Evolutionary conservation across 2,888 invertebrate species (phyloP), one percentile per base, ranked within the genome.

Genomic region (Petrolisthes cinctipes): DNA sequence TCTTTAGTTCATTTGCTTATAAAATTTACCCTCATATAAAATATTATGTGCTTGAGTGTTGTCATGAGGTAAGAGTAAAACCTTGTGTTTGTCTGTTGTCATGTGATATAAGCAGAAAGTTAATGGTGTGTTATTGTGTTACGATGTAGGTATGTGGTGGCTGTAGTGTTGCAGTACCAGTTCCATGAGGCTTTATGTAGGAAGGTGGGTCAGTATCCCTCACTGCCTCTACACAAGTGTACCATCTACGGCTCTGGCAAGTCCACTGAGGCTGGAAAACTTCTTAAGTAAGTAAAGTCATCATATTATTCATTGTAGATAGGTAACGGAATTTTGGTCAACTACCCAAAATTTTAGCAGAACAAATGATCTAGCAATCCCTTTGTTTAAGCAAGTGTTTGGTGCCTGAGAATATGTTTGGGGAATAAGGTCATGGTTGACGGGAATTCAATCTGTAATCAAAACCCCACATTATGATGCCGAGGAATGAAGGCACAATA

Each of bases 151-250:
- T 98, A 98, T 93, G 98, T 98, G 94, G 97, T 98, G 91, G 96
- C 97, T 92, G 96, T 96, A 6, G 95, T 98, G 7, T 94, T 98
- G n/a, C 98, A 98, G 94, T 98, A 98, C 94, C 98, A 98, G 93
- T 95, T 98, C 85, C 96, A 97, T 93, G 94, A 97, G 56, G 95
- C 97, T 0, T 93, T 98, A 91, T 98, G 98, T 91, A 75, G 86
- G 37, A 82, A 85, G 0, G 96, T 98, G 1, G 96, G 96, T 0
- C 96, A 97, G 93, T 96, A 96, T 93, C 94, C 95, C 0, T 86
- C 92, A 5, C 94, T 95, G 83, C 96, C 97, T 0, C 94, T 98
- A 73, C 97, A 98, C 93, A 96, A 96, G 92, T 98, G 98, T 93
- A 98, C 98, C 93, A 96, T 98, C 92, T 97, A 97, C 93, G 94